Base-by-base conservation (phyloP, 2,797 vertebrate species). In the Anas acuta region DNA sequence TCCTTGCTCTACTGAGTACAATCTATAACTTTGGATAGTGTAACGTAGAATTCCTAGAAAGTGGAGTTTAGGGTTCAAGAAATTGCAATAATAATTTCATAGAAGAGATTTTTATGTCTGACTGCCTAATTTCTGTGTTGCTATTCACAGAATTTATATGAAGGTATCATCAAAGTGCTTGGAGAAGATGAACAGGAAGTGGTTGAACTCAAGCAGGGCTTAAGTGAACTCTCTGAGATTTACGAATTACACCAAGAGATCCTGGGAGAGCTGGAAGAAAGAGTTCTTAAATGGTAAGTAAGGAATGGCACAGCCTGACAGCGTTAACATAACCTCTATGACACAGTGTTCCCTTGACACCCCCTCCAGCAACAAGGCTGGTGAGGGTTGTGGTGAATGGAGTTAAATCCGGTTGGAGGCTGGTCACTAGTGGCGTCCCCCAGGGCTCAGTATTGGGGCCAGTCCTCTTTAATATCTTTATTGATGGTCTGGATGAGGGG, bases 281-380 rank as follows among this genome's bases (percentile, higher is more conserved):
- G 98, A 93, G 97, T 99, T 78, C 95, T 97, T 77, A 96, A 98
- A 83, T 99, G 99, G 99, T 99, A 96, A 98, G 98, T 99, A 95
- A 98, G 90, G n/a, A 87, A 95, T 6, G 39, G 51, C 51, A 13
- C 20, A 20, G 35, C 60, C 86, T 76, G 54, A 39, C 69, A 51
- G 54, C 53, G 47, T 92, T 82, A 80, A 78, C 25, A 69, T 47
- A 80, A n/a, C 11, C 25, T 85, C 33, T 28, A 37, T 18, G 49
- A 77, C 39, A 30, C 39, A 21, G 47, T 56, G 43, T 39, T 84
- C 53, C 73, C 66, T 62, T 86, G 37, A 86, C 13, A 45, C 26
- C 19, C 19, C 20, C 11, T 2, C 32, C 32, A 53, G 21, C 51
- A 69, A 51, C 30, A 53, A 89, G 33, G 25, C 41, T 92, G 60